Conservation (phyloP, 64 coral and sea anemone species). For the Orbicella faveolata region DNA sequence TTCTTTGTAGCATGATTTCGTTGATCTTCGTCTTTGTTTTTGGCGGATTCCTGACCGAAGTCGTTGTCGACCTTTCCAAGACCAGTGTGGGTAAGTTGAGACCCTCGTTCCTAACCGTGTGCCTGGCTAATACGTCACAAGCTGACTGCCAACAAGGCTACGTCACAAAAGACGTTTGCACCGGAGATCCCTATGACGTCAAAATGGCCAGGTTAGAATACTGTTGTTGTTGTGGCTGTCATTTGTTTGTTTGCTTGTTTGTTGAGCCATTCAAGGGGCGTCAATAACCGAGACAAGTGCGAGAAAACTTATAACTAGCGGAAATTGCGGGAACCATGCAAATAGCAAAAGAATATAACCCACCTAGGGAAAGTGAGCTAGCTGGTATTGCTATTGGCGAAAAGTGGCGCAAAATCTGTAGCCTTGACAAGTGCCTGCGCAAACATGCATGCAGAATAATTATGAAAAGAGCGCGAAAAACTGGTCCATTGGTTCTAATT, state of each 20-base stretch:
- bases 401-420: too few relatives aligned
- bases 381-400: too few relatives aligned
- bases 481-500: too few relatives aligned
- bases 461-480: too few relatives aligned
- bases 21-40: background rate
- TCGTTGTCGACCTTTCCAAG: background rate
- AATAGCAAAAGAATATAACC: too few relatives aligned
- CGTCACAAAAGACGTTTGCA: conserved; percentile 58
- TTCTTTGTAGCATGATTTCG: background rate
- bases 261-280: too few relatives aligned
- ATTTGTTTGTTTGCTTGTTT: background rate
- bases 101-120: conserved; percentile 66
- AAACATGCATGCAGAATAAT: too few relatives aligned
- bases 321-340: too few relatives aligned
- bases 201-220: conserved; percentile 21
- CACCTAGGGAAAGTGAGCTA: too few relatives aligned
- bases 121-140: conserved; percentile 50
- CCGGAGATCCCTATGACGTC: conserved; percentile 33
- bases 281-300: too few relatives aligned
- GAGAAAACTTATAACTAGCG: too few relatives aligned
- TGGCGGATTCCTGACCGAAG: conserved; percentile 3
- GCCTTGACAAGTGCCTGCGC: too few relatives aligned
- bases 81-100: conserved; percentile 26
- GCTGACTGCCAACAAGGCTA: conserved; percentile 64
- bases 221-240: background rate